phyloP scores from a whole-genome alignment of 2,113 vertebrate species.

The Hyla sarda region DNA sequence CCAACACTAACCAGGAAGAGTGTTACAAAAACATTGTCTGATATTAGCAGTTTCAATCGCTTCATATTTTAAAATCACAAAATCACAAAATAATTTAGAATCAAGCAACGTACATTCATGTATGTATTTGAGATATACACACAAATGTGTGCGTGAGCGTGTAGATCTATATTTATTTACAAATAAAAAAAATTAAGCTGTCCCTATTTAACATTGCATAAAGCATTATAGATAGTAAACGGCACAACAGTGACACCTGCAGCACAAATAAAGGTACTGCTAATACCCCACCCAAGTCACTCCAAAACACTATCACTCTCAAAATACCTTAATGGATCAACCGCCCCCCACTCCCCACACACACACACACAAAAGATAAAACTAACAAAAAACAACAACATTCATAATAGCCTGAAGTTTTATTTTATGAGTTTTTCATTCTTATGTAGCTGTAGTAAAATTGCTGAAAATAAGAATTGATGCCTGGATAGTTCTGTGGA shows the following conservation, averaged over 20 bases:
- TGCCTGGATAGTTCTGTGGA: too few species aligned
- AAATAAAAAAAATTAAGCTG: too few species aligned
- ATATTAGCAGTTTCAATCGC: neutral
- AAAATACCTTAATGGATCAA: too few species aligned
- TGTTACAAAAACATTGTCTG: neutral
- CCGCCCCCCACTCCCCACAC: too few species aligned
- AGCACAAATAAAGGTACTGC: neutral
- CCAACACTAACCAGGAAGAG: neutral
- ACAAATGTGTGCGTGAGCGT: neutral
- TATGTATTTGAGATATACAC: neutral
- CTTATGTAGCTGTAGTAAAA: too few species aligned
- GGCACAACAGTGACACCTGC: constrained; percentile 24
- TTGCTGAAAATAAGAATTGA: too few species aligned
- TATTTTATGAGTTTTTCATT: too few species aligned
- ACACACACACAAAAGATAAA: too few species aligned
- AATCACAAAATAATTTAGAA: neutral
- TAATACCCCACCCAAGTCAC: neutral
- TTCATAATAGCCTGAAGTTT: too few species aligned
- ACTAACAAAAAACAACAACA: too few species aligned
- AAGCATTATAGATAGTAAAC: neutral
- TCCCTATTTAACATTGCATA: neutral
- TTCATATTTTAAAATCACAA: neutral
- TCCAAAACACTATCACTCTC: neutral
- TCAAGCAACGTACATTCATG: neutral
- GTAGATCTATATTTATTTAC: neutral